Conservation (phyloP, 2,888 invertebrate genomes). For the Plagodis pulveraria region DNA sequence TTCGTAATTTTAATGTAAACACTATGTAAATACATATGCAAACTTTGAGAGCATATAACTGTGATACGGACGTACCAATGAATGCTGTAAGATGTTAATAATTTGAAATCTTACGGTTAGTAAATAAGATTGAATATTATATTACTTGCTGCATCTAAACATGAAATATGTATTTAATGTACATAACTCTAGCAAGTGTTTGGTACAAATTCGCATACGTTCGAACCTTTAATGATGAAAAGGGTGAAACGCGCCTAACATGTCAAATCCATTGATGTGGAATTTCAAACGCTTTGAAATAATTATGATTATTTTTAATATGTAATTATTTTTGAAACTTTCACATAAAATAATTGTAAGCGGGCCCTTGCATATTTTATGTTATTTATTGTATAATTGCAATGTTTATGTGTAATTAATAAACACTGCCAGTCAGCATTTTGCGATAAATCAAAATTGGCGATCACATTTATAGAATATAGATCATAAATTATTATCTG, state of each 20-base stretch:
- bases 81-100: slow-evolving; percentile 45
- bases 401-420: slow-evolving; percentile 52
- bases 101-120: slow-evolving; percentile 33
- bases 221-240: slow-evolving; percentile 11
- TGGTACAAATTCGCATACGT: slow-evolving; percentile 44
- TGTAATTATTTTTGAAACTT: slow-evolving; percentile 23
- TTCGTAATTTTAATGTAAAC: slow-evolving; percentile 27
- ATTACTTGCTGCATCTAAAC: slow-evolving; percentile 46
- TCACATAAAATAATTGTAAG: slow-evolving; percentile 51
- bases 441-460: slow-evolving; percentile 45
- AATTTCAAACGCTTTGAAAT: slow-evolving; percentile 38
- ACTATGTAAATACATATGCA: slow-evolving; percentile 31
- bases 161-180: slow-evolving; percentile 61
- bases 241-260: slow-evolving; percentile 20
- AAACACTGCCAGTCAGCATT: slow-evolving; percentile 76
- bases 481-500: slow-evolving; percentile 19
- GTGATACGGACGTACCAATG: slow-evolving; percentile 63
- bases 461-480: slow-evolving; percentile 41
- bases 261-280: slow-evolving; percentile 42
- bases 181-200: slow-evolving; percentile 49
- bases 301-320: slow-evolving; percentile 29
- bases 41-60: slow-evolving; percentile 46
- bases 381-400: slow-evolving; percentile 55
- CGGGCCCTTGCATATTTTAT: slow-evolving; percentile 67
- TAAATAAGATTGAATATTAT: slow-evolving; percentile 41